Conservation (phyloP, 2,888 invertebrate genomes). For the Sphecodes monilicornis region DNA sequence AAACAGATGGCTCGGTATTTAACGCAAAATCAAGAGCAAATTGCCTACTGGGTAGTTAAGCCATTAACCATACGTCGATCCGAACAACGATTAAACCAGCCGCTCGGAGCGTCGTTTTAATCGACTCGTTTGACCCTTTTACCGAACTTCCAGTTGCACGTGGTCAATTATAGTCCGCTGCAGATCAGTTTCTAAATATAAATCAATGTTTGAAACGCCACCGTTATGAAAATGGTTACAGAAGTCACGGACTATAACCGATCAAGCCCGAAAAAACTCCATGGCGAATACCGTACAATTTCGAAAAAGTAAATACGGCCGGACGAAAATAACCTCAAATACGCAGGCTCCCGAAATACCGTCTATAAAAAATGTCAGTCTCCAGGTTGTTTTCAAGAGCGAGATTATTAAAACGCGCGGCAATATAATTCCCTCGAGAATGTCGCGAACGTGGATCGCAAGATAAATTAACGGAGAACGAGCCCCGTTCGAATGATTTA, state of each 20-base stretch:
- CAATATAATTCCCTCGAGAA: background rate
- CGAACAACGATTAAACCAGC: constrained; percentile 48
- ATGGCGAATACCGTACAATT: background rate
- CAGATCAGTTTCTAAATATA: constrained; percentile 48
- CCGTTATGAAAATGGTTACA: constrained; percentile 26
- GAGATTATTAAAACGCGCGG: background rate
- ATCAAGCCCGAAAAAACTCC: background rate
- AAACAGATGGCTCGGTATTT: too few relatives aligned
- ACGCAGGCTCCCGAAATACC: background rate
- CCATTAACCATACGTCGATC: constrained; percentile 52
- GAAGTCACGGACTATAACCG: background rate
- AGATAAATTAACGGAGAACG: constrained; percentile 29
- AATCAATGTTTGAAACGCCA: constrained; percentile 17
- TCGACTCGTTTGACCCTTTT: constrained; percentile 62
- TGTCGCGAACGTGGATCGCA: constrained; percentile 16
- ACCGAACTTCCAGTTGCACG: constrained; percentile 50
- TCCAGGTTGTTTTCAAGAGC: background rate
- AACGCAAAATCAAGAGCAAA: too few relatives aligned
- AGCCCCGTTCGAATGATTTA: constrained; percentile 17
- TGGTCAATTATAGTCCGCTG: constrained; percentile 52
- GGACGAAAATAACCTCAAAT: background rate
- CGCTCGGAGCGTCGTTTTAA: constrained; percentile 45
- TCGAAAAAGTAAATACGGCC: background rate
- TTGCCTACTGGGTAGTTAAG: constrained; percentile 43
- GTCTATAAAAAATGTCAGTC: background rate